A percentile compares a stretch with the other conserved stretches of the same genome.
phyloP scores from a whole-genome alignment of 2,113 vertebrate genomes.

The Mus pahari region DNA sequence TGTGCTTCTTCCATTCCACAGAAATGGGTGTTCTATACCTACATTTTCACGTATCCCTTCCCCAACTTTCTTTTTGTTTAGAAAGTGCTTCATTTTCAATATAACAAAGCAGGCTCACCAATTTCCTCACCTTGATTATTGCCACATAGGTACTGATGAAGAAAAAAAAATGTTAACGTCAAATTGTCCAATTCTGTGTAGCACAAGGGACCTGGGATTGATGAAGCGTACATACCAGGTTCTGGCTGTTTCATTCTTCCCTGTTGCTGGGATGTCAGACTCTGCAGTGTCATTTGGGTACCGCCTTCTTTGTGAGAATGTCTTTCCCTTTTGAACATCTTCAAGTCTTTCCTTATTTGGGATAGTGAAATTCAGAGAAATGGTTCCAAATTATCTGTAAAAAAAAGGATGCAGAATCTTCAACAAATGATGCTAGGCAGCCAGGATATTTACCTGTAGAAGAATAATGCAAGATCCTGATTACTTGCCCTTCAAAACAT shows the following conservation, averaged over 20 bases:
- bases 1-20: neutral
- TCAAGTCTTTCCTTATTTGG: neutral
- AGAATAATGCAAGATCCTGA: neutral
- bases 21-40: neutral
- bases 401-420: neutral
- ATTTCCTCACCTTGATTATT: neutral
- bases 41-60: too few species aligned
- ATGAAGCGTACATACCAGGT: neutral
- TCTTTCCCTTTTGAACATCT: neutral
- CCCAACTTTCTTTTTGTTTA: neutral
- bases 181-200: neutral
- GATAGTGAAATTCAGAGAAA: neutral
- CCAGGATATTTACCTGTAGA: neutral
- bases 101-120: neutral
- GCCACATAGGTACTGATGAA: neutral
- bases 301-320: neutral
- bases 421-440: neutral
- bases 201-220: too few species aligned
- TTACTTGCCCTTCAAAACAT: neutral
- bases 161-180: too few species aligned
- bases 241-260: neutral
- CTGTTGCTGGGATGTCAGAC: neutral
- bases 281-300: neutral
- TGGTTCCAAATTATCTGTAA: neutral
- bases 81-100: neutral